A percentile compares a stretch with the other conserved stretches of the same genome.
Conservation (phyloP, 2,888 invertebrate species). For the Agrenia bidenticulata region DNA sequence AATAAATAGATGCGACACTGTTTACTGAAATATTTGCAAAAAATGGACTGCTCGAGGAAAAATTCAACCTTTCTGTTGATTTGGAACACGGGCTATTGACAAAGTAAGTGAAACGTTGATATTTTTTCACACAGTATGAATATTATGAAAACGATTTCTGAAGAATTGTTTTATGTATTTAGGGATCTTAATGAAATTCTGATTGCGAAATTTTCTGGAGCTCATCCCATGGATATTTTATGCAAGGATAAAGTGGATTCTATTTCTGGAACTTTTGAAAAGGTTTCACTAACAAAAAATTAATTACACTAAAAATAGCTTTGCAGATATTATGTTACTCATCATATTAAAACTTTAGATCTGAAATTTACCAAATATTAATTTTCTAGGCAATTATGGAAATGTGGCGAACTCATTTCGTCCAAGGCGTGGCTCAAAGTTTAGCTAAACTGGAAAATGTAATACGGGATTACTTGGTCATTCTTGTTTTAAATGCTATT, state of each 20-base stretch:
- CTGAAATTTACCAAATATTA: too few species aligned
- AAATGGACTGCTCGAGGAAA: slow-evolving; percentile 1
- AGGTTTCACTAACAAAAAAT: background rate
- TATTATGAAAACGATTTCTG: too few species aligned
- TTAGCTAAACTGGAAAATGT: slow-evolving; percentile 6
- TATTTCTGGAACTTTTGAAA: slow-evolving; percentile 7
- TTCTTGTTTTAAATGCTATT: too few species aligned
- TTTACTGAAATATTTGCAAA: background rate
- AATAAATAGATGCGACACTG: background rate
- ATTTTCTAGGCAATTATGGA: slow-evolving; percentile 10
- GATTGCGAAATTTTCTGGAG: slow-evolving; percentile 1
- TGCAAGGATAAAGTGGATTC: background rate
- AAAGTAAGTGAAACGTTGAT: slow-evolving; percentile 4
- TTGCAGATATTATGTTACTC: background rate
- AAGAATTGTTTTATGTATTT: too few species aligned
- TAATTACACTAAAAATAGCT: background rate
- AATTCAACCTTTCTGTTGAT: background rate
- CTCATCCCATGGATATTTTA: slow-evolving; percentile 15
- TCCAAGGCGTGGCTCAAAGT: background rate
- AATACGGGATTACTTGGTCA: background rate
- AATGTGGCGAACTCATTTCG: slow-evolving; percentile 1
- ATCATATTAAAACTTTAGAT: background rate
- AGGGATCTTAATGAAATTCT: slow-evolving; percentile 4
- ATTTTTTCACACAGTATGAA: too few species aligned
- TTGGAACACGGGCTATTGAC: slow-evolving; percentile 9